Evolutionary conservation across 2,113 vertebrate genomes (phyloP).

Genomic region (Chaenogobius annularis): DNA sequence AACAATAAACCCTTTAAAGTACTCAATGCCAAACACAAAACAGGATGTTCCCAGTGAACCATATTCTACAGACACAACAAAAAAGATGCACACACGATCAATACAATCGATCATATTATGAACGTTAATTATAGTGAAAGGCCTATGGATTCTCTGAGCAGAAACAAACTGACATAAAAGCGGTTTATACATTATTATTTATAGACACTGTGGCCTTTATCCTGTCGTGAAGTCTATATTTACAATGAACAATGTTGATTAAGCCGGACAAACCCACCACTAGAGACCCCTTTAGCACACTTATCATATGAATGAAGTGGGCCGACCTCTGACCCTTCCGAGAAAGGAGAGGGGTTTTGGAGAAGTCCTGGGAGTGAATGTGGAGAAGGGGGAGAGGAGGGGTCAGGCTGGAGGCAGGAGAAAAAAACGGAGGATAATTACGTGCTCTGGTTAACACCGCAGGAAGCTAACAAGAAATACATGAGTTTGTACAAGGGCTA

Average conservation of each 20-base stretch:
- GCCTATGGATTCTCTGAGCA: no score
- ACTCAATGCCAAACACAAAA: no score
- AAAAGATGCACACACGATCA: no score
- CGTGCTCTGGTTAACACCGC: constrained; percentile 3
- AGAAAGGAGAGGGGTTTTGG: constrained; percentile 23
- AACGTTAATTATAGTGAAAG: no score
- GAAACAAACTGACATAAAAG: no score
- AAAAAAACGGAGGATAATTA: constrained; percentile 13
- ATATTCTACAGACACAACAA: no score
- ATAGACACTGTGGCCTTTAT: background rate
- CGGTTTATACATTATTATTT: no score
- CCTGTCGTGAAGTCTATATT: background rate
- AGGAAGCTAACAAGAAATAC: constrained; percentile 11
- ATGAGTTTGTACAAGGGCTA: constrained; percentile 8
- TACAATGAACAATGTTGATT: background rate
- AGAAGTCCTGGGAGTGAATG: constrained; percentile 16
- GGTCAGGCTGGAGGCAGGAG: background rate
- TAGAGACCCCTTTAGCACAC: constrained; percentile 13
- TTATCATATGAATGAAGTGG: constrained; percentile 38
- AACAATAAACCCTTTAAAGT: no score
- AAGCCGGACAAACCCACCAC: constrained; percentile 3
- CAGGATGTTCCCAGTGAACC: no score
- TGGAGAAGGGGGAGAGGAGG: background rate
- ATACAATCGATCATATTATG: no score
- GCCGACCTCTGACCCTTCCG: constrained; percentile 23